These are phyloP conservation scores for Bombus consobrinus DNA, from an alignment of 1,140 invertebrate genomes.

Conservation along the genomic window DNA sequence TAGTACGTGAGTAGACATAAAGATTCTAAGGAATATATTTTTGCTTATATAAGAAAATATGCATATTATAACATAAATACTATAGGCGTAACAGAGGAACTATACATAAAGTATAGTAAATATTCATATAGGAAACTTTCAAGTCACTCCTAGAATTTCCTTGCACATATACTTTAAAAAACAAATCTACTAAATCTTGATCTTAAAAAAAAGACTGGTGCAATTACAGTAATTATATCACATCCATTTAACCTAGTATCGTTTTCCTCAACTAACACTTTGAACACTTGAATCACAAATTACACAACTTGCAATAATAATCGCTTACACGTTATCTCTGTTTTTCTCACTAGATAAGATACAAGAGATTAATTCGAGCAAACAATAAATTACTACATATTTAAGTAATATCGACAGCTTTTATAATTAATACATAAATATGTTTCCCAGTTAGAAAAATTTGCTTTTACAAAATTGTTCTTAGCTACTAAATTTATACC, in stretches of 20 bases:
- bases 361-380: no score
- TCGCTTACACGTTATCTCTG: not conserved
- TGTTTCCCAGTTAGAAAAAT: no score
- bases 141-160: not conserved
- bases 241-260: no score
- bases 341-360: no score
- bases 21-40: not conserved
- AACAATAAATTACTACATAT: no score
- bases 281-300: no score
- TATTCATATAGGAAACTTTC: not conserved
- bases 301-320: not conserved
- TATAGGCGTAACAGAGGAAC: no score
- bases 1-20: not conserved
- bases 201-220: not conserved
- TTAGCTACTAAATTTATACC: not conserved
- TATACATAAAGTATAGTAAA: not conserved
- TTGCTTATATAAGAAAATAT: not conserved
- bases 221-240: not conserved
- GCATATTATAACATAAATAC: not conserved
- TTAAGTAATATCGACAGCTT: not conserved
- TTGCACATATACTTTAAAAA: not conserved
- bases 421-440: not conserved
- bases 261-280: not conserved
- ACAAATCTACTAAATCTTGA: not conserved
- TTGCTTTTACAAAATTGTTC: no score